Conservation (phyloP, 1,140 invertebrate species). For the Drosophila obscura region DNA sequence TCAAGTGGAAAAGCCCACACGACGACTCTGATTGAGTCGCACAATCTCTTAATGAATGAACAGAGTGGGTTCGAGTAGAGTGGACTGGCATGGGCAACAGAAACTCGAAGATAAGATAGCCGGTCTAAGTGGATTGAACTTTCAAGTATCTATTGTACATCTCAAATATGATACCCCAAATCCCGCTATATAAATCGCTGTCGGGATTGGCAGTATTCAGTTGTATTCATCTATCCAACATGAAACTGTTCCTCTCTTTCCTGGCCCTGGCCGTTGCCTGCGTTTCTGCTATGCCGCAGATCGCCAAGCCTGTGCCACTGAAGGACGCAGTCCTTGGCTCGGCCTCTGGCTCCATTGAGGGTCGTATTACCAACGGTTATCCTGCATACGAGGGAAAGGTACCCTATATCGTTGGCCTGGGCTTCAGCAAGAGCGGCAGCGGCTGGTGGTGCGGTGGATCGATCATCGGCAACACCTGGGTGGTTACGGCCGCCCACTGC, state of each 20-base stretch:
- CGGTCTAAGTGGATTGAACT: conserved; percentile 25
- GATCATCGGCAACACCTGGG: conserved; percentile 85
- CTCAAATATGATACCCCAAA: conserved; percentile 10
- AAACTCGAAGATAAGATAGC: conserved; percentile 25
- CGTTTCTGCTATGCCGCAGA: conserved; percentile 1
- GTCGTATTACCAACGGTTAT: conserved; percentile 52
- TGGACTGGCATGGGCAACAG: conserved; percentile 31
- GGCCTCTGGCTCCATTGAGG: conserved; percentile 23
- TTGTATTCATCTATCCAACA: conserved; percentile 21
- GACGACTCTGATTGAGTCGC: background rate
- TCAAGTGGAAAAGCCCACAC: conserved; percentile 14
- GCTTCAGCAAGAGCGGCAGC: conserved; percentile 81
- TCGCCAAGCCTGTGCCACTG: background rate
- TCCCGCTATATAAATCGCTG: conserved; percentile 37
- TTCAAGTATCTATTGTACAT: conserved; percentile 12
- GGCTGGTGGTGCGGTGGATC: conserved; percentile 86
- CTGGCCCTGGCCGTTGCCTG: conserved; percentile 11
- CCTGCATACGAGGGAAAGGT: conserved; percentile 78
- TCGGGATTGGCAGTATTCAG: background rate
- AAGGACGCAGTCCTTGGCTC: conserved; percentile 14
- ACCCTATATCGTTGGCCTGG: conserved; percentile 83
- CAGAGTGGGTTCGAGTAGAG: background rate
- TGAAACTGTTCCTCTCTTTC: conserved; percentile 23
- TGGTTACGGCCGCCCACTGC: conserved; percentile 80
- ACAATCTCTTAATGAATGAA: conserved; percentile 40